Conservation (phyloP, 1,140 invertebrate species). For the Tetraneura akinire region DNA sequence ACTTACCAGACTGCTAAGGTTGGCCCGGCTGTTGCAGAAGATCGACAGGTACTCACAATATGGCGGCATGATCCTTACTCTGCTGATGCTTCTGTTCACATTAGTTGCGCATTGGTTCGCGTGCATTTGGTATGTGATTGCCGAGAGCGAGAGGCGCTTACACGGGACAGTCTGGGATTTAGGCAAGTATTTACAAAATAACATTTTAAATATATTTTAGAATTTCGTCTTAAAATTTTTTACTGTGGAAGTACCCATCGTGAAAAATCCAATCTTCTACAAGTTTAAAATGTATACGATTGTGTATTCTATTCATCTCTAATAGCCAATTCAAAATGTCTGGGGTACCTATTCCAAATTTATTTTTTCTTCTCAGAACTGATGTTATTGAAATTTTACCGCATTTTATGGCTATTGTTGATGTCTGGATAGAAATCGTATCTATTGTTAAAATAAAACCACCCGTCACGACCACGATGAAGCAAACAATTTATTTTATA, state of each 20-base stretch:
- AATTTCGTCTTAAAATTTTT: too few relatives aligned
- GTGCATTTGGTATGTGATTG: slow-evolving; percentile 99
- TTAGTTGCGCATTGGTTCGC: slow-evolving; percentile 98
- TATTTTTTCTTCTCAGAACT: too few relatives aligned
- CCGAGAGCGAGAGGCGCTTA: slow-evolving; percentile 78
- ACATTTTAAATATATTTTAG: not conserved
- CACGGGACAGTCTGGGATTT: slow-evolving; percentile 75
- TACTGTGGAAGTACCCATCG: not conserved
- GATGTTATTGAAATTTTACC: too few relatives aligned
- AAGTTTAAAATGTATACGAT: not conserved
- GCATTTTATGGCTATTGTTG: too few relatives aligned
- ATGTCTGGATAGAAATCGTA: too few relatives aligned
- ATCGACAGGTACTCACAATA: slow-evolving; percentile 98
- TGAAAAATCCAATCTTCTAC: not conserved
- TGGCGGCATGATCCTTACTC: slow-evolving; percentile 91
- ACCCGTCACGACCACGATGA: too few relatives aligned
- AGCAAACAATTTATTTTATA: too few relatives aligned
- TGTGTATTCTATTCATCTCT: too few relatives aligned
- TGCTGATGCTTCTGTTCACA: slow-evolving; percentile 94
- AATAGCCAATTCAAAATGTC: too few relatives aligned
- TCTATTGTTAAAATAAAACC: too few relatives aligned
- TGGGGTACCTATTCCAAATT: too few relatives aligned
- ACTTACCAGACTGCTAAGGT: slow-evolving; percentile 85
- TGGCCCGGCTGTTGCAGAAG: slow-evolving; percentile 93
- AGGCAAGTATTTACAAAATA: slow-evolving; percentile 68